Base-by-base conservation (phyloP, 2,888 invertebrate genomes). In the Dichetophora obliterata region DNA sequence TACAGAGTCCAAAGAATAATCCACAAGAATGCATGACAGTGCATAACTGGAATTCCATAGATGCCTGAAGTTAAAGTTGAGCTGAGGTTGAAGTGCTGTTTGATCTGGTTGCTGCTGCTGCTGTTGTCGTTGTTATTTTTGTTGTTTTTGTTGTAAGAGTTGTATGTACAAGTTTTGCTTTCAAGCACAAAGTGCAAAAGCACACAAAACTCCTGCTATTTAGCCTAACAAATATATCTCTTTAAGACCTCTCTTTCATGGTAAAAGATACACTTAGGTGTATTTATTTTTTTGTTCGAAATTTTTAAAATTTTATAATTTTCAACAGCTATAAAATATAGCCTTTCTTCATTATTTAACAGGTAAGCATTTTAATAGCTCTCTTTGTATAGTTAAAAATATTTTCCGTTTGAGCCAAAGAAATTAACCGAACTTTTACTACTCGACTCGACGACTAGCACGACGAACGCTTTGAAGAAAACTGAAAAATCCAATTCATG, bases 401-500 rank as follows among this genome's bases (percentile, higher is more conserved):
- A 59, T 59, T 27, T 59, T 27, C 3, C 24, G 27, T 59, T 27
- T 59, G n/a, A 9, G 57, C 57, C 57, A 19, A 59, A 59, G 24
- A 3, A 59, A 24, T 3, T 9, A 27, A 31, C 6, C 19, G n/a
- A 22, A 24, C 57, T 59, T 22, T 57, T 19, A n/a, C n/a, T n/a
- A n/a, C n/a, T 5, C 24, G 5, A 24, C 19, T n/a, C 19, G 71
- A 76, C 81, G 80, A 80, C 82, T 80, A 79, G 66, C 22, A 78
- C 79, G 76, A 77, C 65, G 78, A 74, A 80, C 82, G 81, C 74
- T 78, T 78, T 73, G 66, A 80, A 81, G 82, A 80, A 82, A 82
- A 82, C 82, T 82, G 78, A 75, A 81, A 80, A 82, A 80, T 82
- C 82, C 80, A 81, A 80, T 52, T 34, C 65, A 22, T 24, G 37